These are phyloP conservation scores for Cepaea nemoralis DNA, from an alignment of 1,140 invertebrate species.

Conservation along the genomic window DNA sequence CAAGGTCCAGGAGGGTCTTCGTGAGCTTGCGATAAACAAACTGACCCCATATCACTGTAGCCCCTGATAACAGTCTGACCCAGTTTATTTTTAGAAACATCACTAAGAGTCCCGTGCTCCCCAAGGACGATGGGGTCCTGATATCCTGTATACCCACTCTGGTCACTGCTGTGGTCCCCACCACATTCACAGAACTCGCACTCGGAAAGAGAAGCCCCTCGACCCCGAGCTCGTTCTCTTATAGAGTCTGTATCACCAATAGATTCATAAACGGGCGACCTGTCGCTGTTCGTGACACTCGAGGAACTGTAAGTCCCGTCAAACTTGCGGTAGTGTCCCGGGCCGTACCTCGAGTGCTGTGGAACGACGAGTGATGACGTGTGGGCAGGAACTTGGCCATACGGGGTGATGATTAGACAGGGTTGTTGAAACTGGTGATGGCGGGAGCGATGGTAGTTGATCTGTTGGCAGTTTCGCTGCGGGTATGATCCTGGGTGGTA, in stretches of 20 bases:
- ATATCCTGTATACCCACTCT: conserved; percentile 15
- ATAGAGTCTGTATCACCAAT: conserved; percentile 43
- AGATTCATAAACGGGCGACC: conserved; percentile 45
- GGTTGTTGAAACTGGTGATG: conserved; percentile 17
- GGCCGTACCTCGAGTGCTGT: conserved; percentile 17
- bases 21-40: neutral
- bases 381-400: conserved; percentile 37
- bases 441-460: conserved; percentile 29
- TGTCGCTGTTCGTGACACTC: conserved; percentile 43
- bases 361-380: conserved; percentile 38
- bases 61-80: neutral
- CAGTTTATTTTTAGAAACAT: neutral
- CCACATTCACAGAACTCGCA: conserved; percentile 40
- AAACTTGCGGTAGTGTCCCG: conserved; percentile 33
- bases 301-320: conserved; percentile 41
- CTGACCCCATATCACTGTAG: neutral
- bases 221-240: conserved; percentile 11
- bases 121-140: conserved; percentile 13
- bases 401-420: conserved; percentile 28
- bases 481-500: conserved; percentile 32
- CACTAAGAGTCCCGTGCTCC: neutral
- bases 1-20: conserved; percentile 34
- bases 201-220: neutral
- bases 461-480: conserved; percentile 27
- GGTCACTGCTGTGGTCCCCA: neutral